phyloP scores from a whole-genome alignment of 2,113 vertebrate species.

The Talpa occidentalis region DNA sequence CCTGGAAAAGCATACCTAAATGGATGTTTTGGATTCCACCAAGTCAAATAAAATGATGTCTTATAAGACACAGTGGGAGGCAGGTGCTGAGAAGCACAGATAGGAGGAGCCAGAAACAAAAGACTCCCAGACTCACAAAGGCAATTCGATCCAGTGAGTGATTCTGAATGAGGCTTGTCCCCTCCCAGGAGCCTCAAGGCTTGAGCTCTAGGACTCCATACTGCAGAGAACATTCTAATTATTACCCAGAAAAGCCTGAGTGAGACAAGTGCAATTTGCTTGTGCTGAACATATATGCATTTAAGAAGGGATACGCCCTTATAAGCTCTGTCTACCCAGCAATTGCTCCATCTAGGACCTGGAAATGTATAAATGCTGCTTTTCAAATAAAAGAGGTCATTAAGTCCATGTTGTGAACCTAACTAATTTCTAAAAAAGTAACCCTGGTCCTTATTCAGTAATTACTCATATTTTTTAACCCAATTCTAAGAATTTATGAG shows the following conservation, averaged over 20 bases:
- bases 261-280: slow-evolving; percentile 24
- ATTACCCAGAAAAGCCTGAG: slow-evolving; percentile 8
- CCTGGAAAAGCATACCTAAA: not conserved
- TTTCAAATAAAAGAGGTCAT: slow-evolving; percentile 45
- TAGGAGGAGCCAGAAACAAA: slow-evolving; percentile 53
- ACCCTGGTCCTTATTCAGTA: not conserved
- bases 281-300: not conserved
- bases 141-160: not conserved
- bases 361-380: not conserved
- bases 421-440: not conserved
- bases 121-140: not conserved
- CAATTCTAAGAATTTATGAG: not conserved
- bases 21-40: not conserved
- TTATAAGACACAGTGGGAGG: not conserved
- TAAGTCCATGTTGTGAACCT: not conserved
- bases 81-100: slow-evolving; percentile 31
- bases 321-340: not conserved
- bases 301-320: not conserved
- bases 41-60: not conserved
- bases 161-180: slow-evolving; percentile 35
- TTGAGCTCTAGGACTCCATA: not conserved
- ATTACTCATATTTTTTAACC: not conserved
- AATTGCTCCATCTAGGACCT: not conserved
- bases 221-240: not conserved
- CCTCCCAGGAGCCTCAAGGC: not conserved